These are phyloP conservation scores for Trissolcus basalis DNA, from an alignment of 1,140 invertebrate species.

Conservation along the genomic window DNA sequence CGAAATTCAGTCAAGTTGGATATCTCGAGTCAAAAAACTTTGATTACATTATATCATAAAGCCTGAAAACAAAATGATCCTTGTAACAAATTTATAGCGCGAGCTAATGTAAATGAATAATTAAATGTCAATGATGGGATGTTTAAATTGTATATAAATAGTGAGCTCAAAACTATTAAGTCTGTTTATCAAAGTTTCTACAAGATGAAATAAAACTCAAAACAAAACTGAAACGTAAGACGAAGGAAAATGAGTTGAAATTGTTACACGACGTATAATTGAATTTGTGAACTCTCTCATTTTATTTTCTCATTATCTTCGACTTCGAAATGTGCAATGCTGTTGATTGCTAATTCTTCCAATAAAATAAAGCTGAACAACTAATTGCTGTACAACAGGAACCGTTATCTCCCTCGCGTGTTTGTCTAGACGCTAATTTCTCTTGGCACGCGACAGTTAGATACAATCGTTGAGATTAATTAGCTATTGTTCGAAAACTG, in stretches of 20 bases:
- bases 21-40: too few species aligned
- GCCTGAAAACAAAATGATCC: too few species aligned
- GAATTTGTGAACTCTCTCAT: slow-evolving; percentile 38
- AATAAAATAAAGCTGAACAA: slow-evolving; percentile 55
- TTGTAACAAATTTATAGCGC: too few species aligned
- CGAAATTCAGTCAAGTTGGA: slow-evolving; percentile 9
- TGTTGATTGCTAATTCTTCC: slow-evolving; percentile 52
- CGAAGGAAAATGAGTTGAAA: slow-evolving; percentile 29
- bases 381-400: too few species aligned
- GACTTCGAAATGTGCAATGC: slow-evolving; percentile 31
- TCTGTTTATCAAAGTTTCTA: too few species aligned
- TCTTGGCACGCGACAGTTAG: slow-evolving; percentile 52
- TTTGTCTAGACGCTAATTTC: slow-evolving; percentile 46
- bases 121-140: too few species aligned
- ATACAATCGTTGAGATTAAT: slow-evolving; percentile 65
- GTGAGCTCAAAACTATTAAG: too few species aligned
- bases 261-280: slow-evolving; percentile 22
- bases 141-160: too few species aligned
- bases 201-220: not conserved
- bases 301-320: slow-evolving; percentile 50
- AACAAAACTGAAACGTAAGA: slow-evolving; percentile 6
- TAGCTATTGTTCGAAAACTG: slow-evolving; percentile 42
- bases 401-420: slow-evolving; percentile 25
- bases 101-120: too few species aligned
- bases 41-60: too few species aligned